Percentiles rank a stretch among this genome's conserved stretches.
Conservation (phyloP, 2,113 vertebrate genomes). For the Felis chaus region DNA sequence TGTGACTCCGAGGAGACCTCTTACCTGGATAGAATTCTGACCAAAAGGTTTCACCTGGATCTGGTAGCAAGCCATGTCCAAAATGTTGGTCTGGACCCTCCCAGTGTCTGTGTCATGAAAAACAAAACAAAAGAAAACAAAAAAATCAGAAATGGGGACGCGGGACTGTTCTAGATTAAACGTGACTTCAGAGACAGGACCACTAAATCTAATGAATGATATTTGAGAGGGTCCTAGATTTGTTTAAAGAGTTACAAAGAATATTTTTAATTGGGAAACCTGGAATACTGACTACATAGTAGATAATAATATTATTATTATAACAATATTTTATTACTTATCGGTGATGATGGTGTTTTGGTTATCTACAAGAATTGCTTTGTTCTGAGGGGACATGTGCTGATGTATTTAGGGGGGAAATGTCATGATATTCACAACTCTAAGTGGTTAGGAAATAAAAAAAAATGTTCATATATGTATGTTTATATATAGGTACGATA, state of each 20-base stretch:
- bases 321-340: neutral
- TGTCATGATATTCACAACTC: neutral
- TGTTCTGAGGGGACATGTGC: neutral
- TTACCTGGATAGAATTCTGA: neutral
- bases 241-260: neutral
- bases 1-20: neutral
- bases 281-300: neutral
- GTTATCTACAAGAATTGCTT: neutral
- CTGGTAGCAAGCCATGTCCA: neutral
- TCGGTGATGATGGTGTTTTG: neutral
- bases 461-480: neutral
- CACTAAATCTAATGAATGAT: neutral
- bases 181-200: neutral
- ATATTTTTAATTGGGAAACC: neutral
- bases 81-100: neutral
- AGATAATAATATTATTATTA: neutral
- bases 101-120: neutral
- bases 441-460: conserved; percentile 1
- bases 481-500: neutral
- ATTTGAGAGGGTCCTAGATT: neutral
- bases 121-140: neutral
- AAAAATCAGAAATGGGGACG: neutral
- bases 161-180: neutral
- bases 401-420: neutral
- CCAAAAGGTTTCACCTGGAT: neutral